Percentiles rank a stretch among this genome's conserved stretches.
phyloP scores from a whole-genome alignment of 30 jellyfish, hydroid and myxozoan species.

The Turritopsis dohrnii region DNA sequence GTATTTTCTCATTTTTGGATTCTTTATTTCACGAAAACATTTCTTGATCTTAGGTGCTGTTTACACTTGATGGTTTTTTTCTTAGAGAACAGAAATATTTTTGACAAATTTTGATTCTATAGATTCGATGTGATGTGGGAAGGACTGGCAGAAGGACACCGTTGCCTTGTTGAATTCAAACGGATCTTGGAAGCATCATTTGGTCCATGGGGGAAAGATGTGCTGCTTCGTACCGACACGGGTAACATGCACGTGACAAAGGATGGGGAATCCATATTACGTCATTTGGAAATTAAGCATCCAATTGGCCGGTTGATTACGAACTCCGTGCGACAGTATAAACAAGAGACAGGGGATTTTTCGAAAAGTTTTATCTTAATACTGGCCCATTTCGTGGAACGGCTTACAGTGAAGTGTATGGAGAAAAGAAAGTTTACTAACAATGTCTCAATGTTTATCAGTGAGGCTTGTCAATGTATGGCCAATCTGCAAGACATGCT shows the following conservation, averaged over 20 bases:
- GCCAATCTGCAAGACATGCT: not conserved
- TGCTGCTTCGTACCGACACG: slow-evolving; percentile 14
- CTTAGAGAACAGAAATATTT: not conserved
- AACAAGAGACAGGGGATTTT: not conserved
- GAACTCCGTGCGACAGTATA: not conserved
- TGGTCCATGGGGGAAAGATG: slow-evolving; percentile 44
- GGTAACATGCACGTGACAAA: slow-evolving; percentile 21
- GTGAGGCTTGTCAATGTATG: not conserved
- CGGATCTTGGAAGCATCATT: slow-evolving; percentile 20
- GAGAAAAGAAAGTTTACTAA: not conserved
- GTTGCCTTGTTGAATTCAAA: slow-evolving; percentile 4
- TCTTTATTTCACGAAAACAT: too few species aligned
- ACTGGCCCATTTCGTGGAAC: not conserved
- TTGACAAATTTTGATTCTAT: not conserved
- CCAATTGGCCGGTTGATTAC: slow-evolving; percentile 22
- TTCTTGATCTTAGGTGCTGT: too few species aligned
- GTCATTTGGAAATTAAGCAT: slow-evolving; percentile 25
- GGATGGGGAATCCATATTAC: slow-evolving; percentile 22
- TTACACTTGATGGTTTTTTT: not conserved
- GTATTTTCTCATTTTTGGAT: too few species aligned
- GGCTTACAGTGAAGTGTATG: not conserved
- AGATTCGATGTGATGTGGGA: slow-evolving; percentile 7
- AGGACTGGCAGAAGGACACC: slow-evolving; percentile 5
- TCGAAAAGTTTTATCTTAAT: slow-evolving; percentile 15
- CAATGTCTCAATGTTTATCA: not conserved